Evolutionary conservation across 2,797 vertebrate species (phyloP), one percentile per base, ranked within the genome.

Genomic region (Emys orbicularis): DNA sequence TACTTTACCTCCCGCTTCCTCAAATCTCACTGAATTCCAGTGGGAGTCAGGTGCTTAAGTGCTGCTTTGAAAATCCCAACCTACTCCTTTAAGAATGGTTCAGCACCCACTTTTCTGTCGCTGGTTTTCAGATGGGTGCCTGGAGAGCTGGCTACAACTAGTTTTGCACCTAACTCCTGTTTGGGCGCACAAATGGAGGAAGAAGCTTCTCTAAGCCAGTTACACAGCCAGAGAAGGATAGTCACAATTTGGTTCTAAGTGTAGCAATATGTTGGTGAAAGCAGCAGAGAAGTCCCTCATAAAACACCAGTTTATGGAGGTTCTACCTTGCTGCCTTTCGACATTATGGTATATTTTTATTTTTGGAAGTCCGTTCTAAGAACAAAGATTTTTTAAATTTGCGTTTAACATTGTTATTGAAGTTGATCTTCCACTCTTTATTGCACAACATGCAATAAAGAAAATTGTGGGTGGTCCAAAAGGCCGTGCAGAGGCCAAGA

Each of bases 381-480:
- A 77, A 1, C 25, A 84, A 16, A 1, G 92, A 80, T 53, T 9
- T 18, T 88, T 88, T 15, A 79, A 79, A 27, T 61, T 79, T 82
- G 34, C 19, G 56, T 12, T 72, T 89, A 65, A 31, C 6, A 61
- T 5, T 13, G 3, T 53, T 0, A 0, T 61, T 11, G 1, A 52
- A 82, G 10, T 53, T 87, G 53, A 52, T 87, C 61, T 23, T 83
- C 61, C 90, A n/a, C 25, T 89, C 25, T 31, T 23, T 88, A 44
- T 90, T 80, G 88, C 19, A 4, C 50, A 59, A 44, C 47, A 74
- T 86, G 41, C 77, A 74, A 59, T 41, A 83, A 81, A 91, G 19
- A 19, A 15, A 12, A 41, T 74, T 25, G 16, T 92, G 94, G 96
- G 96, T 96, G 96, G 94, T 97, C 96, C 87, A 83, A 25, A 87